phyloP scores from a whole-genome alignment of 1,140 invertebrate genomes.

The Microplitis demolitor region DNA sequence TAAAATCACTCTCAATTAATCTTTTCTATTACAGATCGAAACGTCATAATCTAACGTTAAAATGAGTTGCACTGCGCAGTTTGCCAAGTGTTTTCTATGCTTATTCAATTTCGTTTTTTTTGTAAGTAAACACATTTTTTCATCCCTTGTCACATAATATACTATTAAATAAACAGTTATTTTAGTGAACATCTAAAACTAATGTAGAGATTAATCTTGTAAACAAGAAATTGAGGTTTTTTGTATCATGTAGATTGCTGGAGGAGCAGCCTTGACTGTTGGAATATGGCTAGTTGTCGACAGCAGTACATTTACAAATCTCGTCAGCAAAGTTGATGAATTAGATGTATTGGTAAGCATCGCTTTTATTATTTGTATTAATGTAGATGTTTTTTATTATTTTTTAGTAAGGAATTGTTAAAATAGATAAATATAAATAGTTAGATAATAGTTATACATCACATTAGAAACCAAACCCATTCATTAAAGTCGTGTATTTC shows the following conservation, averaged over 20 bases:
- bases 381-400: background rate
- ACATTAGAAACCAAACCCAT: too few species aligned
- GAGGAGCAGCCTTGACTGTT: conserved; percentile 72
- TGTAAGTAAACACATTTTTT: conserved; percentile 64
- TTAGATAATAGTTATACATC: too few species aligned
- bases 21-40: conserved; percentile 43
- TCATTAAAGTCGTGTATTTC: too few species aligned
- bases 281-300: conserved; percentile 80
- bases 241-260: conserved; percentile 68
- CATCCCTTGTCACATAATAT: too few species aligned
- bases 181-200: too few species aligned
- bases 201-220: too few species aligned
- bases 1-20: background rate
- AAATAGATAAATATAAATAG: too few species aligned
- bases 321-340: conserved; percentile 66
- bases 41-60: conserved; percentile 22
- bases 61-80: conserved; percentile 64
- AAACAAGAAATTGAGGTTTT: background rate
- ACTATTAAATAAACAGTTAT: too few species aligned
- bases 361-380: background rate
- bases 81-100: conserved; percentile 76
- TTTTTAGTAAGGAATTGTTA: background rate
- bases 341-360: conserved; percentile 65
- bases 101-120: conserved; percentile 78
- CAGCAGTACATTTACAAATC: conserved; percentile 69